Percentiles rank a stretch among this genome's conserved stretches.
Conservation (phyloP, 2,797 vertebrate species). For the Takifugu rubripes region DNA sequence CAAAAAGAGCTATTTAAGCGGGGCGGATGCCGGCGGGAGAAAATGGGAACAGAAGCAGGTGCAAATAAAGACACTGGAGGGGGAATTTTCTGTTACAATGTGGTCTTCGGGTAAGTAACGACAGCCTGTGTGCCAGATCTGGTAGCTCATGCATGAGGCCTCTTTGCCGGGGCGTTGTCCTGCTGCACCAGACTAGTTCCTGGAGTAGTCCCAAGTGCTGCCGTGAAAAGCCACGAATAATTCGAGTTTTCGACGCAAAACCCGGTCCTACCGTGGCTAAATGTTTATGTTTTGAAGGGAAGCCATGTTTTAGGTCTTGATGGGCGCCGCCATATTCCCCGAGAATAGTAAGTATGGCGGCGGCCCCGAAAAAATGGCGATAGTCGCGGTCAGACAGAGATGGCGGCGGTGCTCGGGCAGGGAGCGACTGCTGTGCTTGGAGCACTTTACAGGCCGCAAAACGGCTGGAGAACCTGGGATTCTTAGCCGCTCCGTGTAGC, state of each 20-base stretch:
- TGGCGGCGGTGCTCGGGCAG: constrained; percentile 73
- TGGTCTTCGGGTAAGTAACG: constrained; percentile 94
- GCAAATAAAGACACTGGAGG: constrained; percentile 98
- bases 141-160: constrained; percentile 70
- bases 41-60: constrained; percentile 99
- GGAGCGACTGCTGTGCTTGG: constrained; percentile 50
- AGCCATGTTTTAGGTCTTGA: constrained; percentile 96
- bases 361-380: constrained; percentile 98
- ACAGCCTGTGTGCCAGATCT: constrained; percentile 35
- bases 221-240: constrained; percentile 23
- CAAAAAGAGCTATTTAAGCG: constrained; percentile 92
- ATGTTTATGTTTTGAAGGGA: constrained; percentile 98
- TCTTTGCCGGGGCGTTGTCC: constrained; percentile 80
- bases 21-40: constrained; percentile 82
- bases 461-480: constrained; percentile 38
- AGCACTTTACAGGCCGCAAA: constrained; percentile 72
- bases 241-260: constrained; percentile 30
- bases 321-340: constrained; percentile 99
- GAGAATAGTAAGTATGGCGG: constrained; percentile 92
- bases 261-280: constrained; percentile 39
- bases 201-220: constrained; percentile 38
- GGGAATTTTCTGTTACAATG: constrained; percentile 98
- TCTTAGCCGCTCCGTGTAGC: background rate
- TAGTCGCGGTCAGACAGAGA: constrained; percentile 78
- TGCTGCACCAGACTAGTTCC: constrained; percentile 69